phyloP scores from a whole-genome alignment of 64 coral and sea anemone species.

The Pocillopora verrucosa region DNA sequence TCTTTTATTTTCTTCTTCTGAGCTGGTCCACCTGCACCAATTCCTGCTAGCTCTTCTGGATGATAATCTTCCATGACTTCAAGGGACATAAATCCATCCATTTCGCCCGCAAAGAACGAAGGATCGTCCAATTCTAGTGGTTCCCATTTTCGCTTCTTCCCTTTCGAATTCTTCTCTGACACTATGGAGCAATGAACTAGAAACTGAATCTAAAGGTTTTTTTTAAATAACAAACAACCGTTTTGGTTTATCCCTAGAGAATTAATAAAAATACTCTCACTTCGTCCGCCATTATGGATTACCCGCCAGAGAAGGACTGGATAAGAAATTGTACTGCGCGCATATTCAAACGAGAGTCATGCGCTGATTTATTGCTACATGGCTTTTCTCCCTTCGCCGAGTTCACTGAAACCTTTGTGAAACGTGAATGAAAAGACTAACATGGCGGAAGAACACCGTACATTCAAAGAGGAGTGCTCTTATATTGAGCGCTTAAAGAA shows the following conservation, averaged over 20 bases:
- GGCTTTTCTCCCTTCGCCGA: too few relatives aligned
- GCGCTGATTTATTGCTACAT: too few relatives aligned
- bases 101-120: conserved; percentile 70
- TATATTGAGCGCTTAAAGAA: conserved; percentile 69
- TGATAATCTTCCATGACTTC: conserved; percentile 76
- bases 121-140: conserved; percentile 66
- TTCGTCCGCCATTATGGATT: background rate
- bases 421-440: background rate
- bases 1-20: conserved; percentile 15
- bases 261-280: background rate
- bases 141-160: conserved; percentile 80
- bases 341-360: too few relatives aligned
- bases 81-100: conserved; percentile 93
- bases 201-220: background rate
- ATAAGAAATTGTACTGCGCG: background rate
- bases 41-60: conserved; percentile 32
- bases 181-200: background rate
- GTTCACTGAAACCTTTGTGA: background rate
- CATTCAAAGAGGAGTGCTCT: conserved; percentile 76
- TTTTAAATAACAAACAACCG: background rate
- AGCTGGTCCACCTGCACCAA: background rate
- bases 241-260: background rate
- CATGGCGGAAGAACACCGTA: conserved; percentile 16
- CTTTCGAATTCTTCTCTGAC: conserved; percentile 47
- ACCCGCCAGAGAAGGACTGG: background rate